Conservation (phyloP, 2,113 vertebrate genomes). For the Stigmatopora argus region DNA sequence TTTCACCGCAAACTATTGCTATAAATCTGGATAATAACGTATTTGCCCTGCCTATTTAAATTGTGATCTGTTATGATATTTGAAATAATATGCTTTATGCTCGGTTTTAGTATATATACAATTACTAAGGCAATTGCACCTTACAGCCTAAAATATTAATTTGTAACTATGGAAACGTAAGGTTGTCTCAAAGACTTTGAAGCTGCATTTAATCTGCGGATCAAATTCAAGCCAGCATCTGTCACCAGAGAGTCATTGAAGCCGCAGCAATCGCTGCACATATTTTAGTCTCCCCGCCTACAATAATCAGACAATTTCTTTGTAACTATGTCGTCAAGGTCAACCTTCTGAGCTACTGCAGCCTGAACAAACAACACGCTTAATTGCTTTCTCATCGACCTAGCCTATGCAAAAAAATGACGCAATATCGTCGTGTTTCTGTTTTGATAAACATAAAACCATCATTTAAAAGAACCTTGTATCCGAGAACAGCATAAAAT, state of each 20-base stretch:
- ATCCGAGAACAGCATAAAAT: too few species aligned
- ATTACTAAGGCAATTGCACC: background rate
- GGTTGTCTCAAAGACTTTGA: background rate
- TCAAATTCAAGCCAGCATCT: background rate
- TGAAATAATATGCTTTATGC: too few species aligned
- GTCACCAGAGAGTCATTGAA: constrained; percentile 1
- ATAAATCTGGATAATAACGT: too few species aligned
- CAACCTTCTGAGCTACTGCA: background rate
- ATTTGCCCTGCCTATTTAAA: too few species aligned
- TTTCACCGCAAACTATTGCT: too few species aligned
- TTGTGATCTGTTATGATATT: too few species aligned
- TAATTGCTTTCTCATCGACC: background rate
- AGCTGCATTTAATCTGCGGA: background rate
- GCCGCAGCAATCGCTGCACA: background rate
- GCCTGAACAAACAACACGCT: background rate
- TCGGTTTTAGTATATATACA: background rate
- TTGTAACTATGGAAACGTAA: background rate
- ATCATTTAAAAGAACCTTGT: background rate
- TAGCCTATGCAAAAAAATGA: background rate
- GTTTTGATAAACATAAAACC: background rate
- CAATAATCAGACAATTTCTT: background rate
- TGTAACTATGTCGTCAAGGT: background rate
- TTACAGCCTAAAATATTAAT: background rate
- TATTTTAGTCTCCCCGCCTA: background rate
- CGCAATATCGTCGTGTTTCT: background rate